phyloP scores from a whole-genome alignment of 2,888 invertebrate species.

The Margaritifera margaritifera region DNA sequence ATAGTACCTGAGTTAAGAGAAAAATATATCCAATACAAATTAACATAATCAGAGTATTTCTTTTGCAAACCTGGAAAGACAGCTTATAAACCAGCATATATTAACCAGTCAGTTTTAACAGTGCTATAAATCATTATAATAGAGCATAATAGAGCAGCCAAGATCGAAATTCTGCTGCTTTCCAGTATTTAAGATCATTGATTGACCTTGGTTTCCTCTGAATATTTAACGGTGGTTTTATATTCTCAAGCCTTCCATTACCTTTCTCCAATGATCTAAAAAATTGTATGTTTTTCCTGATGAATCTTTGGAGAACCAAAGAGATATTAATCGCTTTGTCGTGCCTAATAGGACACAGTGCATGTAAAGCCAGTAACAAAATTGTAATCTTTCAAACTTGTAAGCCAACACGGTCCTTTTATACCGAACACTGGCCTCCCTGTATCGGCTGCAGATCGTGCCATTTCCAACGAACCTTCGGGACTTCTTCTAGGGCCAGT shows the following conservation, averaged over 20 bases:
- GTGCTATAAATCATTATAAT: too few species aligned
- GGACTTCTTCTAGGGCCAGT: not conserved
- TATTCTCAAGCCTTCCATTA: constrained; percentile 6
- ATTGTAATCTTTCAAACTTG: constrained; percentile 5
- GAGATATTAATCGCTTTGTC: constrained; percentile 9
- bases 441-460: not conserved
- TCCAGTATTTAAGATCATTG: constrained; percentile 28
- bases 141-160: constrained; percentile 28
- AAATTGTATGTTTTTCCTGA: constrained; percentile 1
- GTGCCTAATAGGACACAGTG: constrained; percentile 17
- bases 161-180: constrained; percentile 34
- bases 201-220: constrained; percentile 22
- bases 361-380: constrained; percentile 16
- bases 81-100: too few species aligned
- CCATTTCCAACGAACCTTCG: constrained; percentile 1
- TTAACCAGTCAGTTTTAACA: too few species aligned
- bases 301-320: constrained; percentile 14
- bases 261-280: constrained; percentile 2
- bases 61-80: too few species aligned
- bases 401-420: constrained; percentile 20
- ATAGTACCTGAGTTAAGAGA: too few species aligned
- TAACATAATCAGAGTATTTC: too few species aligned
- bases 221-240: constrained; percentile 25
- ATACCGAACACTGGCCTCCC: constrained; percentile 5
- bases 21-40: too few species aligned